Evolutionary conservation across 2,888 invertebrate species (phyloP), one percentile per base, ranked within the genome.

Genomic region (Eugnorisma glareosa): DNA sequence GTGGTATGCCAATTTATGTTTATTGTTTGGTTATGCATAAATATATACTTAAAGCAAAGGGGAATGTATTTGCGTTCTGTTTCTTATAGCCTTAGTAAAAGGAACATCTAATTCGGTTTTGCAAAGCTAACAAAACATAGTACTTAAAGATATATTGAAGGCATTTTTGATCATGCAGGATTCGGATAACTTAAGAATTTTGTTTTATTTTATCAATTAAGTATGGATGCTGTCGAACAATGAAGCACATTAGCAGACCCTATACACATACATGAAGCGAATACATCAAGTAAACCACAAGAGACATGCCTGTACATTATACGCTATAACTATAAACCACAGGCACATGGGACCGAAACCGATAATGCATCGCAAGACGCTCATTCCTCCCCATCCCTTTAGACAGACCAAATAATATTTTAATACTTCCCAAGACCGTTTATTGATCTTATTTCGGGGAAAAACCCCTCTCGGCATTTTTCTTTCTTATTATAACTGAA

Each of bases 401-500:
- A 73, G 59, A 74, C 63, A 72, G 31, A 15, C 15, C 67, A 54
- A 85, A 86, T 79, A 75, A 82, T 78, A 84, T 82, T 87, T 78
- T 63, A 82, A 86, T 77, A 78, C 57, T 63, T 31, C 48, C 40
- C 35, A 57, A 35, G 45, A 67, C 35, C 66, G 61, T 81, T 77
- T 84, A 86, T 86, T 76, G 88, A 88, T 87, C 86, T 67, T 70
- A 75, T 81, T 79, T 77, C 70, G 43, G 73, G 61, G 35, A 64
- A 70, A 31, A 61, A 73, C 48, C 59, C 57, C 37, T 72, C 77
- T 75, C 31, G 64, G 31, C 57, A 74, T 81, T 82, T 80, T 83
- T 73, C 57, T 73, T 82, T 73, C 63, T 70, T 82, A 75, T 75
- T 67, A 61, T 64, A 51, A 81, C 68, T 72, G 66, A 64, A 87